phyloP scores from a whole-genome alignment of 1,140 invertebrate species.

The Eupristina koningsbergeri region DNA sequence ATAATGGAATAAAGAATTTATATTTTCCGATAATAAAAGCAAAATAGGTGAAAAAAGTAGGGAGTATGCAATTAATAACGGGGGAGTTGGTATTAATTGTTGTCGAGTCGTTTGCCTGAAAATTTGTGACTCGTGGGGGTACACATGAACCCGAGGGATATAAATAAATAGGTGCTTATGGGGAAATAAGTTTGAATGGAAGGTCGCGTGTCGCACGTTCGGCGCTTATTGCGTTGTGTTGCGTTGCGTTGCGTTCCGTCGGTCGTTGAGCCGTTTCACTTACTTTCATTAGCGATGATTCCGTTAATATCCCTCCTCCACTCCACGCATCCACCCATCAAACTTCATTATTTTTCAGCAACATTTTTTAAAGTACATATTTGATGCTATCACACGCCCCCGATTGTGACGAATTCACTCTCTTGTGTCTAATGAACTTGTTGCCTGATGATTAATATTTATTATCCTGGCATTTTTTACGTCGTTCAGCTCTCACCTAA shows the following conservation, averaged over 20 bases:
- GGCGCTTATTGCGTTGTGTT: constrained; percentile 44
- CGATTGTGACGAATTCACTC: background rate
- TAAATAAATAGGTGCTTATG: constrained; percentile 38
- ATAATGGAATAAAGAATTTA: background rate
- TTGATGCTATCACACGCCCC: background rate
- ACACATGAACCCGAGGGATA: background rate
- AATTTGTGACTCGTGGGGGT: constrained; percentile 33
- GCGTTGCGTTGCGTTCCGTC: constrained; percentile 14
- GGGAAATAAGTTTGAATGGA: constrained; percentile 47
- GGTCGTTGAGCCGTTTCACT: constrained; percentile 34
- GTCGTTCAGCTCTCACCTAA: too few relatives aligned
- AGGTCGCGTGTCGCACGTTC: constrained; percentile 35
- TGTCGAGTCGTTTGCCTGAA: constrained; percentile 28
- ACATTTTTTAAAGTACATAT: background rate
- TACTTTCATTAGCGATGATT: constrained; percentile 48
- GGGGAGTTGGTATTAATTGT: background rate
- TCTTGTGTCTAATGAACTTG: background rate
- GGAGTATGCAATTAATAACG: background rate
- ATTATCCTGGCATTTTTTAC: too few relatives aligned
- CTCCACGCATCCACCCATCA: too few relatives aligned
- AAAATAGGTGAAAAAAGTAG: background rate
- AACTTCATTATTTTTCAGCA: background rate
- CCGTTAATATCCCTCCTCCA: constrained; percentile 14
- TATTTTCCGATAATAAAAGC: background rate
- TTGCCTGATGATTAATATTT: background rate